Evolutionary conservation across 1,140 invertebrate species (phyloP).

Genomic region (Drosophila lacertosa): DNA sequence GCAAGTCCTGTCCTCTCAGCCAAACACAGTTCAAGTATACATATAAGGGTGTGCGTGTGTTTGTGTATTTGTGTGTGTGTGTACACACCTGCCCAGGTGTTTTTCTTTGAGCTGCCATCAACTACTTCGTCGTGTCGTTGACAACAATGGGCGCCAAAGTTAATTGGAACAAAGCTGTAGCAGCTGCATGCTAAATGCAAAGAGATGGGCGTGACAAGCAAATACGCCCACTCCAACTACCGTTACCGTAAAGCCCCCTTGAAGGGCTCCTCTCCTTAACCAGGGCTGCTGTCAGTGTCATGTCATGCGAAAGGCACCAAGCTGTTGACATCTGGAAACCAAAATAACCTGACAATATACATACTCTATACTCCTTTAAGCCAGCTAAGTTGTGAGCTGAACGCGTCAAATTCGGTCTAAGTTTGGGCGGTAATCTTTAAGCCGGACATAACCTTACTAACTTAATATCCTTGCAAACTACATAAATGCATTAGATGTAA

Average conservation of each 20-base stretch:
- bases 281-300: slow-evolving; percentile 27
- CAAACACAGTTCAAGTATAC: slow-evolving; percentile 27
- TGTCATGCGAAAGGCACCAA: slow-evolving; percentile 27
- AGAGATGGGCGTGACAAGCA: slow-evolving; percentile 10
- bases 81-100: slow-evolving; percentile 3
- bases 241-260: neutral
- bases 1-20: slow-evolving; percentile 9
- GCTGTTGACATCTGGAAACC: slow-evolving; percentile 36
- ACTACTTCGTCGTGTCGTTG: slow-evolving; percentile 17
- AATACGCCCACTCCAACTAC: neutral
- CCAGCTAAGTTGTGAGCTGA: neutral
- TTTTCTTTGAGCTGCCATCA: slow-evolving; percentile 10
- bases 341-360: slow-evolving; percentile 9
- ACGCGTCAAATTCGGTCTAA: neutral
- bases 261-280: neutral
- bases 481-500: no score
- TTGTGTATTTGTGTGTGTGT: neutral
- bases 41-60: neutral
- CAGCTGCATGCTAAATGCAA: slow-evolving; percentile 22
- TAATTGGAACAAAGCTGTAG: slow-evolving; percentile 63
- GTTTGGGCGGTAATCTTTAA: neutral
- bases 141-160: slow-evolving; percentile 61
- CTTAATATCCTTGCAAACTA: no score
- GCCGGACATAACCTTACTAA: neutral
- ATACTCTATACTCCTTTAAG: neutral